Percentiles rank a stretch among this genome's conserved stretches.
Conservation (phyloP, 2,113 vertebrate genomes). For the Tretioscincus oriximinensis region DNA sequence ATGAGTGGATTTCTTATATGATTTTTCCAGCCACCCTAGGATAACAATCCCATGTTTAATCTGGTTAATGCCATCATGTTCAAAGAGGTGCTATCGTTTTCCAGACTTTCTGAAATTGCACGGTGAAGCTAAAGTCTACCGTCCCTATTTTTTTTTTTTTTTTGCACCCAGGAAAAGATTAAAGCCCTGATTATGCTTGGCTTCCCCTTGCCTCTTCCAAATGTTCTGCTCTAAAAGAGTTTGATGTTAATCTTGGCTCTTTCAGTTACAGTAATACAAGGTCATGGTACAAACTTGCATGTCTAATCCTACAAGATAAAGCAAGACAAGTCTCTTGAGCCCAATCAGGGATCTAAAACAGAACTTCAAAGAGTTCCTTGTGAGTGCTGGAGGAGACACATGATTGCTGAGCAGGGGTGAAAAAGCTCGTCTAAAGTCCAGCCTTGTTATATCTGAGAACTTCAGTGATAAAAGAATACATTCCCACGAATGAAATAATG, state of each 20-base stretch:
- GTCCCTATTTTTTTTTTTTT: background rate
- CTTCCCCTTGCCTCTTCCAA: background rate
- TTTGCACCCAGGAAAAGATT: background rate
- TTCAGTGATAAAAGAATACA: background rate
- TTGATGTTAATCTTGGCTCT: conserved; percentile 22
- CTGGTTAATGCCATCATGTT: background rate
- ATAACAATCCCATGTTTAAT: background rate
- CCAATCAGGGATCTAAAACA: conserved; percentile 24
- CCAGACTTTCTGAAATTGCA: background rate
- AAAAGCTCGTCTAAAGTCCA: background rate
- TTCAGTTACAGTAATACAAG: conserved; percentile 1
- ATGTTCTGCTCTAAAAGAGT: background rate
- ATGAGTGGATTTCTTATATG: background rate
- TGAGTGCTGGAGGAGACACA: background rate
- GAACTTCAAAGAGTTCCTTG: conserved; percentile 5
- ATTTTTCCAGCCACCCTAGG: background rate
- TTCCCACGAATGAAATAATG: no score
- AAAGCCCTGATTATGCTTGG: background rate
- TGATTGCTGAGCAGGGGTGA: background rate
- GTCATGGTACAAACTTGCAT: background rate
- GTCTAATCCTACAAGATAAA: conserved; percentile 7
- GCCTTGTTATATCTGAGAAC: background rate
- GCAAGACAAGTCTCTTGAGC: conserved; percentile 11
- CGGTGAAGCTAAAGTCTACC: background rate
- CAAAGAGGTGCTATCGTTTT: background rate